Evolutionary conservation across 2,888 invertebrate species (phyloP), one percentile per base, ranked within the genome.

Genomic region (Zhengitettix transpicula): DNA sequence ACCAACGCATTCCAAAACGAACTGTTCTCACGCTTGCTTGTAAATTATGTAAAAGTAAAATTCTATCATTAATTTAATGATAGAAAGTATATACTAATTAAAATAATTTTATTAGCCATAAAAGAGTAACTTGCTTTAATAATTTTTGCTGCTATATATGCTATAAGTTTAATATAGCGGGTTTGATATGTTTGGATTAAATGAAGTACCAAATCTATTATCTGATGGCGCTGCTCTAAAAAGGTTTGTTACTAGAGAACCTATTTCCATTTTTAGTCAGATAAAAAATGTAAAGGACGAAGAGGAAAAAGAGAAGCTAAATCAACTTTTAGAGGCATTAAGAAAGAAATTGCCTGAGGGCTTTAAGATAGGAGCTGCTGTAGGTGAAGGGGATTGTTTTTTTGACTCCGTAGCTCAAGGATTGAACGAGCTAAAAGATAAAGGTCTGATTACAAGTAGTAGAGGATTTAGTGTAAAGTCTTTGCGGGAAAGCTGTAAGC

Each of bases 321-420:
- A 47, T 14, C 47, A 47, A 47, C n/a, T 47, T 47, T 47, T 47
- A n/a, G 47, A 47, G 47, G 1, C 47, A 47, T n/a, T 47, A 14
- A n/a, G 47, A n/a, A 47, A 47, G 47, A 58, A 58, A 52, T 58
- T 58, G 52, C 58, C 52, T 58, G 28, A 64, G 64, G 63, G 62
- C 61, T 65, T 63, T 65, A 65, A 64, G 60, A 64, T 65, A 62
- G 64, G 64, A 63, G 64, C 60, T 64, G 65, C 65, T 65, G 47
- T 65, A 62, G 64, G 64, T 62, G 60, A 63, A 65, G 65, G 63
- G 61, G 64, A 65, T 65, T 65, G 65, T 62, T 65, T 65, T 60
- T 65, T 65, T 65, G 65, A 65, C 62, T 65, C 65, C 61, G 58
- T 64, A 58, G 65, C 65, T 65, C 65, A 65, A 65, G 65, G 65